A percentile compares a stretch with the other conserved stretches of the same genome.
phyloP scores from a whole-genome alignment of 2,113 vertebrate species.

The Varanus komodoensis region DNA sequence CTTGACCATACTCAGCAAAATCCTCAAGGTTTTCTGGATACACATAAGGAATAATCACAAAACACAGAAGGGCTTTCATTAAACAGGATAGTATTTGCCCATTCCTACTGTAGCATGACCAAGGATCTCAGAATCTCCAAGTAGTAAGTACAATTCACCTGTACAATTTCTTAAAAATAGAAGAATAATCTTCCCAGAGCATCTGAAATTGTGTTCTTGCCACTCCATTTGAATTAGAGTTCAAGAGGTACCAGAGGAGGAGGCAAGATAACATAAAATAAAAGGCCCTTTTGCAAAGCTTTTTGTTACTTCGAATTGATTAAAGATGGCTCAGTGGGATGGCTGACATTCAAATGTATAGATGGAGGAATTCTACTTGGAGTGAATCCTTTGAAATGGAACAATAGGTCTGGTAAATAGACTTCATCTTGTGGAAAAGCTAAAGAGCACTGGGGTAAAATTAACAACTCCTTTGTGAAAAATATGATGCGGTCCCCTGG shows the following conservation, averaged over 20 bases:
- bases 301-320: constrained; percentile 62
- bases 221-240: constrained; percentile 60
- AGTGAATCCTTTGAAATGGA: constrained; percentile 61
- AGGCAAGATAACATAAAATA: constrained; percentile 54
- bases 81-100: background rate
- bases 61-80: background rate
- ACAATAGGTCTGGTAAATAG: constrained; percentile 57
- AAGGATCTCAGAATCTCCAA: background rate
- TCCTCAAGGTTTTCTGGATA: background rate
- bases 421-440: constrained; percentile 30
- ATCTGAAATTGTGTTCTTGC: constrained; percentile 56
- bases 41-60: background rate
- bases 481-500: constrained; percentile 23
- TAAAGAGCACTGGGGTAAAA: background rate
- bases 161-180: constrained; percentile 37
- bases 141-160: background rate
- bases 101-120: background rate
- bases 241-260: constrained; percentile 27
- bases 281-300: constrained; percentile 46
- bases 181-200: constrained; percentile 42
- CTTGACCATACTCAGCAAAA: too few species aligned
- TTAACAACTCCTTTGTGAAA: constrained; percentile 40
- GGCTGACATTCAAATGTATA: constrained; percentile 56
- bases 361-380: constrained; percentile 54
- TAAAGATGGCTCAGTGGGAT: constrained; percentile 65